Evolutionary conservation across 2,888 invertebrate species (phyloP), one percentile per base, ranked within the genome.

Genomic region (Cylindroiulus punctatus): DNA sequence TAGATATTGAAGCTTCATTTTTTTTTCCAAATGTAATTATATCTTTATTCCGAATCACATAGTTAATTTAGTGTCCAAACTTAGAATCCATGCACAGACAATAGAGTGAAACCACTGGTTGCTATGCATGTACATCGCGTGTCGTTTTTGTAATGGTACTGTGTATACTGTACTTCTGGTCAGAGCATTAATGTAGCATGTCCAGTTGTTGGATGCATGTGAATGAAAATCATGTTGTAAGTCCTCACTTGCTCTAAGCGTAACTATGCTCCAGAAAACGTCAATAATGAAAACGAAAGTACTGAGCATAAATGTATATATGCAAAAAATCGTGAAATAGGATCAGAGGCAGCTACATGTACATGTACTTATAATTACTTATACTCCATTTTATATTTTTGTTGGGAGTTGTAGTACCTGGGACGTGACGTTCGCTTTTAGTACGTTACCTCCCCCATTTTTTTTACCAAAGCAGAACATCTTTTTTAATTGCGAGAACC

Each of bases 261-360:
- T 76, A 76, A 76, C 76, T 30, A 30, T 76, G 76, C 76, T 76
- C 76, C 76, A 76, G 30, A 76, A 76, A 76, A 76, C n/a, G 26
- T 76, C 76, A 76, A 76, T 76, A 76, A 76, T 30, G 76, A 76
- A 76, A 76, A 14, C 76, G 26, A 76, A 30, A 76, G 76, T 76
- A 30, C 14, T 30, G 65, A 12, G 17, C 30, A 76, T 76, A 76
- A 76, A 76, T 76, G 76, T 17, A 30, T 76, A 5, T 10, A 30
- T 0, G 30, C 12, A 30, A 30, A 76, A 76, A 76, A 76, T 65
- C 65, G 10, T 22, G 8, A 76, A 76, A 76, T 30, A 14, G 30
- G 17, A 26, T 76, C 57, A 57, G 30, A 76, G 76, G 30, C 30
- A 76, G 30, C 30, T 30, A 76, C n/a, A n/a, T n/a, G n/a, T n/a